These are phyloP conservation scores for Cyphomyrus plagiostoma DNA, from an alignment of 2,113 vertebrate species.

Conservation along the genomic window DNA sequence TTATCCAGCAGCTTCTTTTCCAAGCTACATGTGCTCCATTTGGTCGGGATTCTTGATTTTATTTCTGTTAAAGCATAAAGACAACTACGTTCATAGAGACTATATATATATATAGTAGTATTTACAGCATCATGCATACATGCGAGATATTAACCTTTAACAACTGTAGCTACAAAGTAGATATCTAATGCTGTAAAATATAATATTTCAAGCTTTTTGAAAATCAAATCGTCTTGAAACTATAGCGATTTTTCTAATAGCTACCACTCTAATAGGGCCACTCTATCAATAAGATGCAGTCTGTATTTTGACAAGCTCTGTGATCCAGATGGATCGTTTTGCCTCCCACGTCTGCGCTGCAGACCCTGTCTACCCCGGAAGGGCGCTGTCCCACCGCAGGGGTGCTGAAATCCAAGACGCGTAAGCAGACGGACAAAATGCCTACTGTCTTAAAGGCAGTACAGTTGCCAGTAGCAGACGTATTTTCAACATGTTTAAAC, in stretches of 20 bases:
- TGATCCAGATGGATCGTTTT: neutral
- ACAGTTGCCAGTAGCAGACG: neutral
- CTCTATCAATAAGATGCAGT: neutral
- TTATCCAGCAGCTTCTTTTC: neutral
- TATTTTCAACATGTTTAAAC: neutral
- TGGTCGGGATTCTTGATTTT: neutral
- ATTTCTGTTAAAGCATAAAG: neutral
- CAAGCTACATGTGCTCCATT: neutral
- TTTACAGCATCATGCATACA: neutral
- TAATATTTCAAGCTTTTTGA: neutral
- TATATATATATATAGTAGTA: neutral
- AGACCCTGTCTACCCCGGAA: neutral
- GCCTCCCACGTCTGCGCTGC: neutral
- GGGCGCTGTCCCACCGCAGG: slow-evolving; percentile 14
- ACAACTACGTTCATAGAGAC: neutral
- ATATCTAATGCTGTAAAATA: neutral
- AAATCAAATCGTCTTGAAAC: neutral
- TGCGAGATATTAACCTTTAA: neutral
- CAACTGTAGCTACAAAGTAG: neutral
- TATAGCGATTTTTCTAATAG: neutral
- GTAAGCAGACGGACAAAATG: neutral
- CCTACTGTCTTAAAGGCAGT: neutral
- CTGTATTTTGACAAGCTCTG: neutral
- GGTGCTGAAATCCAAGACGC: slow-evolving; percentile 13
- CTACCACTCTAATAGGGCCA: neutral